Evolutionary conservation across 2,797 vertebrate genomes (phyloP).

Genomic region (Acanthiza pusilla): DNA sequence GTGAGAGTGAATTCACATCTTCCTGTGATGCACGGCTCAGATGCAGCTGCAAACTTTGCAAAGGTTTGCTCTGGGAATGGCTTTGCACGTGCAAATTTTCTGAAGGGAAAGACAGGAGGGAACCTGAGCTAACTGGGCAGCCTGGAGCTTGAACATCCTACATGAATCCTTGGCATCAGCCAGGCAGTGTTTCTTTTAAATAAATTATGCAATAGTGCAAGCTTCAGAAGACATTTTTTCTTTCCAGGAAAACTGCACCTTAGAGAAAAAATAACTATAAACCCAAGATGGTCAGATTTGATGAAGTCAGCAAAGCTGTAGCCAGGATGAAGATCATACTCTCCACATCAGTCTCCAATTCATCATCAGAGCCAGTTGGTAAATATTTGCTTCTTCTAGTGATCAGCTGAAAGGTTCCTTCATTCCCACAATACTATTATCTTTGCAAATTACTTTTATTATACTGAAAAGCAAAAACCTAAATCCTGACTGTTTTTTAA

Average conservation of each 20-base stretch:
- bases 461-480: not conserved
- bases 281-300: conserved; percentile 22
- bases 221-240: not conserved
- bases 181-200: not conserved
- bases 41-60: not conserved
- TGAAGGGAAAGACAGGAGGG: not conserved
- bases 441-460: conserved; percentile 31
- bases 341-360: not conserved
- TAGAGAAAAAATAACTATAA: not conserved
- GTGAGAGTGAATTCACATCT: not conserved
- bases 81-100: not conserved
- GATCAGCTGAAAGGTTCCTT: conserved; percentile 19
- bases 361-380: not conserved
- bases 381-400: conserved; percentile 43
- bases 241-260: not conserved
- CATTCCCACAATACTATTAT: not conserved
- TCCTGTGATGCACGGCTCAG: accelerated
- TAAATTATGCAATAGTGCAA: not conserved
- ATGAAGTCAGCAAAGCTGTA: conserved; percentile 41
- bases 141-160: not conserved
- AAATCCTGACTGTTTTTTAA: not conserved
- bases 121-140: not conserved
- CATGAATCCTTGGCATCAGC: not conserved
- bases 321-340: not conserved
- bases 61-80: not conserved